Evolutionary conservation across 2,888 invertebrate genomes (phyloP).

Genomic region (Stomorhina lunata): DNA sequence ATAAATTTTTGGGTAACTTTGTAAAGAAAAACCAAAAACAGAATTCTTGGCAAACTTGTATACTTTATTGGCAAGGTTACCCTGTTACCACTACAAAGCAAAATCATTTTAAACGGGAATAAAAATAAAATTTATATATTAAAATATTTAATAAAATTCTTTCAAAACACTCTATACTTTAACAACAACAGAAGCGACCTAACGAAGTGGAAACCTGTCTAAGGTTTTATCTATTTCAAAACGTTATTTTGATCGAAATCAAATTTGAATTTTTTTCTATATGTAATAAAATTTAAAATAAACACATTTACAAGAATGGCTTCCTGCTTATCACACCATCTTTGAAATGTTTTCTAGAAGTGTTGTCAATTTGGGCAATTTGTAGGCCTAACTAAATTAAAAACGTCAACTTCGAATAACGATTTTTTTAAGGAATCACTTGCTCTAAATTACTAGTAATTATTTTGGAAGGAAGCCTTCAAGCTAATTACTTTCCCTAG

Average conservation of each 20-base stretch:
- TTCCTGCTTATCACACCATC: conserved; percentile 74
- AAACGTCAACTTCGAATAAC: too few relatives aligned
- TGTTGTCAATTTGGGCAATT: neutral
- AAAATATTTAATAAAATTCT: too few relatives aligned
- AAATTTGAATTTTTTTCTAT: conserved; percentile 24
- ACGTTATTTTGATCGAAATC: conserved; percentile 32
- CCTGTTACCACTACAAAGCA: neutral
- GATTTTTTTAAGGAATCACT: too few relatives aligned
- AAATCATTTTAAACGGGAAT: conserved; percentile 32
- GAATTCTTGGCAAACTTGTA: neutral
- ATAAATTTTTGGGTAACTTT: neutral
- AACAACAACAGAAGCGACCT: neutral
- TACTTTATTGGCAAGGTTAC: conserved; percentile 23
- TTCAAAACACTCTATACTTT: neutral
- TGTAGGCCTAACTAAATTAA: too few relatives aligned
- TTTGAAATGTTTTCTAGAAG: neutral
- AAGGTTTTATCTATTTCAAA: neutral
- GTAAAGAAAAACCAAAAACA: neutral
- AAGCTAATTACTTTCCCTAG: too few relatives aligned
- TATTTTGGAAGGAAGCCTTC: too few relatives aligned
- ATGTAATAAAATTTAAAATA: neutral
- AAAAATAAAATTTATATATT: conserved; percentile 1
- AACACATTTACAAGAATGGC: conserved; percentile 70
- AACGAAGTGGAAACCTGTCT: neutral
- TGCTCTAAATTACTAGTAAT: too few relatives aligned